Conservation (phyloP, 1,140 invertebrate species). For the Lasioglossum baleicum region DNA sequence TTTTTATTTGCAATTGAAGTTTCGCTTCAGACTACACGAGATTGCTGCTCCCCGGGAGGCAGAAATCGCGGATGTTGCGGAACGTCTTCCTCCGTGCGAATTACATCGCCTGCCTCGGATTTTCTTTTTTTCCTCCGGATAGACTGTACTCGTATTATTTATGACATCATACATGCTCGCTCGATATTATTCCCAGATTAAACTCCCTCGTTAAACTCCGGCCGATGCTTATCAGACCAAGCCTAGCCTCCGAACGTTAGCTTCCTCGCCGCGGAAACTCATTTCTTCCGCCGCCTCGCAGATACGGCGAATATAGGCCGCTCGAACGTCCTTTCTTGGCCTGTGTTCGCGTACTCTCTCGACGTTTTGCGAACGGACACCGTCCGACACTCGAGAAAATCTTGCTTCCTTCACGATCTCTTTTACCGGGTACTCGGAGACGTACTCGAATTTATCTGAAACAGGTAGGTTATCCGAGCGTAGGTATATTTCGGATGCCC, state of each 20-base stretch:
- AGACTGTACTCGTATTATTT: not conserved
- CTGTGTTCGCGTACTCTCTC: not conserved
- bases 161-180: slow-evolving; percentile 1
- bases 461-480: no score
- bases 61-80: not conserved
- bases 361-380: not conserved
- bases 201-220: slow-evolving; percentile 21
- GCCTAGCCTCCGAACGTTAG: not conserved
- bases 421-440: not conserved
- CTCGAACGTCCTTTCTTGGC: not conserved
- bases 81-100: not conserved
- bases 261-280: slow-evolving; percentile 9
- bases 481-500: no score
- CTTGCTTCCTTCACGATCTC: not conserved
- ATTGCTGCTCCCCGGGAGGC: no score
- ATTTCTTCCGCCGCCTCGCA: not conserved
- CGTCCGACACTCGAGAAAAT: not conserved
- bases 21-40: not conserved
- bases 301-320: slow-evolving; percentile 1
- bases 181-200: slow-evolving; percentile 36
- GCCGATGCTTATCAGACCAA: slow-evolving; percentile 17
- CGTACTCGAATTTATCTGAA: no score
- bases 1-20: no score
- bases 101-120: not conserved
- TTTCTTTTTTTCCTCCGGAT: not conserved